Evolutionary conservation across 2,888 invertebrate species (phyloP), one percentile per base, ranked within the genome.

Genomic region (Conistra vaccinii): DNA sequence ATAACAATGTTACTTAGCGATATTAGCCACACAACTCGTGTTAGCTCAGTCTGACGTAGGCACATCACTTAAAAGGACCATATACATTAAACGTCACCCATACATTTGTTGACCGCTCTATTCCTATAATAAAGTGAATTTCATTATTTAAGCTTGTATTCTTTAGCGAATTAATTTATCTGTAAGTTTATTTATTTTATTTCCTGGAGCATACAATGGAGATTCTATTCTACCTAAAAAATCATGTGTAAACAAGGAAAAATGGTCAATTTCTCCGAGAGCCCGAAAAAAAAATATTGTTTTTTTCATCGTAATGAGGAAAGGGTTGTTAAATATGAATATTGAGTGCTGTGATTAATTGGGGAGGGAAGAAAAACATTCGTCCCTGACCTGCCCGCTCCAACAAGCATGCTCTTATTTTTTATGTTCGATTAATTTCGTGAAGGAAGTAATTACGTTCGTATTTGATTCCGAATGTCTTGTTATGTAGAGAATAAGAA

Each of bases 321-420:
- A 80, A 65, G 62, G 85, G 58, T 73, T 73, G n/a, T 60, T 10
- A 39, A 55, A 62, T 71, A 71, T 60, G 58, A 80, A 73, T 80
- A 81, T 63, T 73, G 81, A 73, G 58, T 48, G 58, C 61, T 53
- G 60, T 73, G 61, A 67, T 80, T 84, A 80, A 73, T 80, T 80
- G 39, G 67, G 53, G 42, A 60, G 53, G 48, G 55, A 53, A 67
- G 35, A 29, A 73, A 67, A 84, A 73, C 35, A 63, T 42, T 42
- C 32, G 62, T 73, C 81, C 81, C 62, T 80, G 84, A 26, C 61
- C 72, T 42, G 51, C 26, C 35, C n/a, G 70, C n/a, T 61, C 45
- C n/a, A 51, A 78, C 32, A 78, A 80, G 66, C 73, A 45, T 58
- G 39, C 20, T 32, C 29, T 72, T 63, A 35, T 67, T 66, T 63